Conservation (phyloP, 1,140 invertebrate genomes). For the Drosophila leontia region DNA sequence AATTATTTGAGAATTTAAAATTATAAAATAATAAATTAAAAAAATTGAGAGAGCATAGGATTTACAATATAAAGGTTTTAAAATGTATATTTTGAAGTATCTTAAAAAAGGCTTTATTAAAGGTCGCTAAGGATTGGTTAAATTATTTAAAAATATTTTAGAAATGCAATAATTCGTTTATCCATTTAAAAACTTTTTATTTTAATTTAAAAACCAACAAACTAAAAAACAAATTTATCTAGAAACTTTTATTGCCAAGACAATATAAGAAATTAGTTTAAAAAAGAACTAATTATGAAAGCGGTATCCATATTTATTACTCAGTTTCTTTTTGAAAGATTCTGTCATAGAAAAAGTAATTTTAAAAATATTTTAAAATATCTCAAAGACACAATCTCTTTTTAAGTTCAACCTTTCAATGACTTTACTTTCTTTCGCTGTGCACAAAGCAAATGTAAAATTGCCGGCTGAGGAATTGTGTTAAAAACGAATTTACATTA, state of each 20-base stretch:
- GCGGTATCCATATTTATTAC: too few species aligned
- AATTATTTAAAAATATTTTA: neutral
- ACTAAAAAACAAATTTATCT: too few species aligned
- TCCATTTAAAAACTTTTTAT: too few species aligned
- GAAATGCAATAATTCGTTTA: neutral
- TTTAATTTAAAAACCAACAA: too few species aligned
- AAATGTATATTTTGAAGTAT: neutral
- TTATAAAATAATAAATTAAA: too few species aligned
- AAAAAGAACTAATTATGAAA: neutral
- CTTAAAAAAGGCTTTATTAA: neutral
- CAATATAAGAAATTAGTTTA: neutral
- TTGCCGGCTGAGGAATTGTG: conserved; percentile 68
- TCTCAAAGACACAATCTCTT: neutral
- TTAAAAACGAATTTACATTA: conserved; percentile 80
- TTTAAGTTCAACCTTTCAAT: neutral
- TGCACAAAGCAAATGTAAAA: conserved; percentile 70
- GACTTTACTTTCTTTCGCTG: neutral
- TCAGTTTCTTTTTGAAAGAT: neutral
- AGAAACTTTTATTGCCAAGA: too few species aligned
- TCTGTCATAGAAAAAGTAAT: neutral
- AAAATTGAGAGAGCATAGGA: too few species aligned
- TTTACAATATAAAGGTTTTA: too few species aligned
- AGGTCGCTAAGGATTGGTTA: neutral
- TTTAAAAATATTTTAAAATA: neutral
- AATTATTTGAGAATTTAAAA: neutral